Evolutionary conservation across 1,140 invertebrate species (phyloP).

Genomic region (Scaptomyza pallida): DNA sequence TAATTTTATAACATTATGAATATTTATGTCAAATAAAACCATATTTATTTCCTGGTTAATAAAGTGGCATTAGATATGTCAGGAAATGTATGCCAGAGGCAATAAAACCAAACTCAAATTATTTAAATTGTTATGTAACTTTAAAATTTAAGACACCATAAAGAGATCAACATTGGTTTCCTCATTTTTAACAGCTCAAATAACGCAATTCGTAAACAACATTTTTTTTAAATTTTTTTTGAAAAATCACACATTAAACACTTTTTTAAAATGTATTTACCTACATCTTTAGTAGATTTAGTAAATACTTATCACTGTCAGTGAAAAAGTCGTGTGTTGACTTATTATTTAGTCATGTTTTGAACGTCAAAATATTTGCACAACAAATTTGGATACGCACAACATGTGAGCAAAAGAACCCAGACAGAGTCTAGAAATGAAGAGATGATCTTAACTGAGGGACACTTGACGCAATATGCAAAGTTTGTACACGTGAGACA

Average conservation of each 20-base stretch:
- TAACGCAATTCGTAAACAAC: neutral
- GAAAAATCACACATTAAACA: neutral
- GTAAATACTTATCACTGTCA: neutral
- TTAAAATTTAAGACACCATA: no score
- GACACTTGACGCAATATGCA: constrained; percentile 75
- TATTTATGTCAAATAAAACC: no score
- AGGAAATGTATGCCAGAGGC: no score
- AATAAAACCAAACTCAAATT: no score
- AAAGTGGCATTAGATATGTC: no score
- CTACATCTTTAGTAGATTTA: neutral
- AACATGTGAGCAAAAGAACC: constrained; percentile 2
- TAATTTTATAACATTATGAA: no score
- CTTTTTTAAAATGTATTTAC: neutral
- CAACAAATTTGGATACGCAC: constrained; percentile 18
- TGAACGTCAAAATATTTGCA: constrained; percentile 60
- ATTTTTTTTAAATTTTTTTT: no score
- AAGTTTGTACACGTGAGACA: constrained; percentile 70
- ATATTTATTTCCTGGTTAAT: no score
- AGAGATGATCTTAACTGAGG: constrained; percentile 35
- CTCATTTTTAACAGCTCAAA: neutral
- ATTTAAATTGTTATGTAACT: no score
- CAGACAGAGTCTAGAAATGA: constrained; percentile 5
- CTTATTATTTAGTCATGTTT: constrained; percentile 24
- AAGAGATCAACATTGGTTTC: no score
- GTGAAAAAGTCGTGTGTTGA: constrained; percentile 12